These are phyloP conservation scores for Tipula helvola DNA, from an alignment of 2,888 invertebrate species.

Conservation along the genomic window DNA sequence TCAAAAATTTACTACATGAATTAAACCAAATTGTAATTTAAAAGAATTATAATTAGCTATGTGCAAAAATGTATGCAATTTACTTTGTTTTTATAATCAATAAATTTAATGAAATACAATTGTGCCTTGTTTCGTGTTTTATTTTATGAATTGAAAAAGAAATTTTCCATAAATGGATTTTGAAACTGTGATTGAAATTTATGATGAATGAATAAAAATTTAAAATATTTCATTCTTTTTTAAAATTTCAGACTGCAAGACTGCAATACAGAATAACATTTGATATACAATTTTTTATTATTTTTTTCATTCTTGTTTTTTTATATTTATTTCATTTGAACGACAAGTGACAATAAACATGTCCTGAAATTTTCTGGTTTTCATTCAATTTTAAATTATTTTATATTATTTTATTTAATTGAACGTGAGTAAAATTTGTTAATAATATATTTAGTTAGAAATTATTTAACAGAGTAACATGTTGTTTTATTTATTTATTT, in stretches of 20 bases:
- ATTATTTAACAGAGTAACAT: not conserved
- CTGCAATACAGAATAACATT: not conserved
- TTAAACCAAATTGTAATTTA: not conserved
- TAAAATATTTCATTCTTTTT: not conserved
- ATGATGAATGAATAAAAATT: conserved; percentile 4
- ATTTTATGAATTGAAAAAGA: not conserved
- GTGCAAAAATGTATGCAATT: not conserved
- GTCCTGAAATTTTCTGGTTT: conserved; percentile 4
- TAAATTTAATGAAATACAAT: not conserved
- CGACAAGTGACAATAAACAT: conserved; percentile 4
- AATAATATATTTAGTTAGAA: not conserved
- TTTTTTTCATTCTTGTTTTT: not conserved
- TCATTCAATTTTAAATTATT: not conserved
- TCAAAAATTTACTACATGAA: not conserved
- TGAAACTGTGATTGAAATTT: not conserved
- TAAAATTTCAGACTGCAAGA: not conserved
- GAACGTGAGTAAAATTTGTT: not conserved
- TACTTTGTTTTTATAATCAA: not conserved
- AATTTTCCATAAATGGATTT: not conserved
- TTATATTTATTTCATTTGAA: not conserved
- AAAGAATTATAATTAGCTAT: not conserved
- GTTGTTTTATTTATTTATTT: not conserved
- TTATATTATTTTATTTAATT: not conserved
- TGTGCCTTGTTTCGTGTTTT: not conserved
- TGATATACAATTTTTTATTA: not conserved